phyloP scores from a whole-genome alignment of 2,797 vertebrate genomes.

The Ctenopoma multispine region DNA sequence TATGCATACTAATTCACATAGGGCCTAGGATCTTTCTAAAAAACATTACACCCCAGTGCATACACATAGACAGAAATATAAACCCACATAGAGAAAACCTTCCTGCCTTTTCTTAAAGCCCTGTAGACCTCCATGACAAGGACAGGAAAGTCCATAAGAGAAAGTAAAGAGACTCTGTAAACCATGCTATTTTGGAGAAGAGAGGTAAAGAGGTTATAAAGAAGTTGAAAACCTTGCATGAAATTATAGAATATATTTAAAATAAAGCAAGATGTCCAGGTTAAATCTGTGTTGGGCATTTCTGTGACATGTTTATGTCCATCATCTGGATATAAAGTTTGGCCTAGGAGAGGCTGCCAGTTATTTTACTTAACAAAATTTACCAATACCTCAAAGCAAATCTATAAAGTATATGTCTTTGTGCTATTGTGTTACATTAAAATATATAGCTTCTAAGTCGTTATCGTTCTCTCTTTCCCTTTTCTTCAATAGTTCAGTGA shows the following conservation, averaged over 20 bases:
- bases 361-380: neutral
- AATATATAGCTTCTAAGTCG: no score
- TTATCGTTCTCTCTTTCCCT: no score
- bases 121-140: constrained; percentile 58
- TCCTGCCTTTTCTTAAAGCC: constrained; percentile 53
- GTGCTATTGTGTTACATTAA: neutral
- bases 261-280: neutral
- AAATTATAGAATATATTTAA: neutral
- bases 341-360: neutral
- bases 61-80: constrained; percentile 27
- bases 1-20: constrained; percentile 81
- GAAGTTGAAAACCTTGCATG: neutral
- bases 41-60: constrained; percentile 10
- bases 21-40: constrained; percentile 48
- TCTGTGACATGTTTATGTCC: neutral
- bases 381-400: neutral
- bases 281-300: neutral
- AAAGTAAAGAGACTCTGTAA: constrained; percentile 30
- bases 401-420: neutral
- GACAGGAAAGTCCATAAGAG: constrained; percentile 40
- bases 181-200: constrained; percentile 27
- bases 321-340: neutral
- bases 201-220: neutral
- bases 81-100: constrained; percentile 27
- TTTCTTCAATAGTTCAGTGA: neutral